Percentiles rank a stretch among this genome's conserved stretches.
Evolutionary conservation across 1,140 invertebrate species (phyloP).

Genomic region (Drosophila busckii): DNA sequence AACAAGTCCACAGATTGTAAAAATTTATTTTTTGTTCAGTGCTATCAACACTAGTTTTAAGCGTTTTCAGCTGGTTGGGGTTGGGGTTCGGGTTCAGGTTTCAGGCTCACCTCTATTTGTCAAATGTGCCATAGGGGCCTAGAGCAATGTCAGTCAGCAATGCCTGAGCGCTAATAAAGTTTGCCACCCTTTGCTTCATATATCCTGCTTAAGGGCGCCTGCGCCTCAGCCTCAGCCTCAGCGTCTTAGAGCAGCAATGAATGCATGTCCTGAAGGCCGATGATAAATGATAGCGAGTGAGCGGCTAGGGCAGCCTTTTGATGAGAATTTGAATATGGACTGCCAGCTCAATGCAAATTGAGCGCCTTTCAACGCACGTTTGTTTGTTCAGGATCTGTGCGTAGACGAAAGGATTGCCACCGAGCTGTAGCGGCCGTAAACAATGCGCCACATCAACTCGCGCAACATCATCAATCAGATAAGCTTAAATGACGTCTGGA

Average conservation of each 20-base stretch:
- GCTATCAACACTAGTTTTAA: slow-evolving; percentile 18
- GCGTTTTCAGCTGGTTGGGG: too few relatives aligned
- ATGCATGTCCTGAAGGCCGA: slow-evolving; percentile 27
- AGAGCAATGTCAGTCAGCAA: slow-evolving; percentile 38
- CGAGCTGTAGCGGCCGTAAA: too few relatives aligned
- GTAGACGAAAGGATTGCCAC: too few relatives aligned
- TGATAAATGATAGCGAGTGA: slow-evolving; percentile 72
- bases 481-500: slow-evolving; percentile 73
- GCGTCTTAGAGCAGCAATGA: neutral
- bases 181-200: slow-evolving; percentile 71
- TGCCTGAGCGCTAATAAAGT: slow-evolving; percentile 48
- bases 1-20: too few relatives aligned
- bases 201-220: slow-evolving; percentile 45
- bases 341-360: slow-evolving; percentile 68
- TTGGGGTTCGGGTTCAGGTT: too few relatives aligned
- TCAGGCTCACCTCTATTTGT: slow-evolving; percentile 32
- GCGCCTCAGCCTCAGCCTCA: neutral
- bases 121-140: slow-evolving; percentile 39
- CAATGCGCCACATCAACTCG: slow-evolving; percentile 48
- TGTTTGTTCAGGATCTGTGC: slow-evolving; percentile 68
- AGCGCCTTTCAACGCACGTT: slow-evolving; percentile 52
- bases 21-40: too few relatives aligned
- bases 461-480: slow-evolving; percentile 71
- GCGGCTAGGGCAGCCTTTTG: slow-evolving; percentile 25
- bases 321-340: slow-evolving; percentile 72